These are phyloP conservation scores for Phylloscopus whistleri DNA, from an alignment of 2,113 vertebrate genomes.

Conservation along the genomic window DNA sequence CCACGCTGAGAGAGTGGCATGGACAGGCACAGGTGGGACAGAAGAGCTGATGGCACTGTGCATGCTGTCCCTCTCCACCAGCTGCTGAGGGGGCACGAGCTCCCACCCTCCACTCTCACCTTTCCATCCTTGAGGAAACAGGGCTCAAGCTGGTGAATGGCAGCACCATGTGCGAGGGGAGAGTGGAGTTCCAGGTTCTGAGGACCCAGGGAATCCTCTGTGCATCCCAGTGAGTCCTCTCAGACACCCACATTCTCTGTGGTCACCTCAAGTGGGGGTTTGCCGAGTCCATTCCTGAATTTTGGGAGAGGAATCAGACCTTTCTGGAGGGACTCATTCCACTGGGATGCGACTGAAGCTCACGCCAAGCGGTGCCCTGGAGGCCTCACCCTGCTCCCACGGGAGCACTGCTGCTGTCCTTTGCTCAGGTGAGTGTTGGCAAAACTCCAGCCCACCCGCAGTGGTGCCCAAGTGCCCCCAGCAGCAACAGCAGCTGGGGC, in stretches of 20 bases:
- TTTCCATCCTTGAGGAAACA: neutral
- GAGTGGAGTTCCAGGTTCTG: neutral
- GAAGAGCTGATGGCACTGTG: no score
- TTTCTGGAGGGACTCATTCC: constrained; percentile 25
- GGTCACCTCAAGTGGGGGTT: constrained; percentile 41
- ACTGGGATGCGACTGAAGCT: constrained; percentile 35
- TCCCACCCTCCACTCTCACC: neutral
- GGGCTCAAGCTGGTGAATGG: neutral
- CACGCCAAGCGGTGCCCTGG: constrained; percentile 27
- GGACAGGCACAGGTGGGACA: no score
- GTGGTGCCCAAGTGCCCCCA: neutral
- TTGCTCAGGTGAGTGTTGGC: constrained; percentile 45
- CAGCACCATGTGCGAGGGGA: neutral
- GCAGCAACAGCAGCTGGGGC: no score
- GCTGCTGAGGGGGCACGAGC: neutral
- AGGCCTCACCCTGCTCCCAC: neutral
- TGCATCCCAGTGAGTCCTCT: neutral
- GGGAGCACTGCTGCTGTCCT: constrained; percentile 30
- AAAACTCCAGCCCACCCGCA: neutral
- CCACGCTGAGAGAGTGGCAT: no score
- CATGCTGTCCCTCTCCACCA: neutral
- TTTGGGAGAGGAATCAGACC: constrained; percentile 12
- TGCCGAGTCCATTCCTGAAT: neutral
- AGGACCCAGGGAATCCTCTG: neutral
- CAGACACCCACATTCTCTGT: constrained; percentile 35